Percentiles rank a stretch among this genome's conserved stretches.
phyloP scores from a whole-genome alignment of 2,888 invertebrate genomes.

The Drosophila dives region DNA sequence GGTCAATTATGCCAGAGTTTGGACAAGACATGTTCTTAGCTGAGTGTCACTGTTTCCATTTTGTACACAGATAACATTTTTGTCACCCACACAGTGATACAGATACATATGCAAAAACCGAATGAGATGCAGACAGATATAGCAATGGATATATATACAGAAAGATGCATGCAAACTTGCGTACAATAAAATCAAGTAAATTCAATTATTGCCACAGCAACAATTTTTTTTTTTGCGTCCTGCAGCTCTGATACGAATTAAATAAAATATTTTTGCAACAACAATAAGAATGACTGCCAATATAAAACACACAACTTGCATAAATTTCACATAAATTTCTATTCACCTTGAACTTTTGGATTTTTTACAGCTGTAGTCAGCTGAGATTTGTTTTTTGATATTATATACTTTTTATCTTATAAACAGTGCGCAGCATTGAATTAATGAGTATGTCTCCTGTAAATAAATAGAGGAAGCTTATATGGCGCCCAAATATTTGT shows the following conservation, averaged over 20 bases:
- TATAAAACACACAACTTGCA: conserved; percentile 39
- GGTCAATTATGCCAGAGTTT: conserved; percentile 50
- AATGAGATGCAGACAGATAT: background rate
- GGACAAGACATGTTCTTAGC: conserved; percentile 24
- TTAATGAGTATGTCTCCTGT: conserved; percentile 10
- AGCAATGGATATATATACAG: conserved; percentile 1
- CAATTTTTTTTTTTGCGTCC: conserved; percentile 22
- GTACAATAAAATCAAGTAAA: conserved; percentile 70
- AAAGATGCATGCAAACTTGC: conserved; percentile 16
- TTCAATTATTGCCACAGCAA: conserved; percentile 60
- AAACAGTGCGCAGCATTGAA: background rate
- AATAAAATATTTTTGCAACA: conserved; percentile 11
- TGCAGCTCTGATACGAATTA: conserved; percentile 15
- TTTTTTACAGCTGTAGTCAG: conserved; percentile 2
- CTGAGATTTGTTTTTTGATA: background rate
- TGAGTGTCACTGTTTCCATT: conserved; percentile 24
- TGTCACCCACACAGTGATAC: conserved; percentile 32
- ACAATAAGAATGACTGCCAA: conserved; percentile 7
- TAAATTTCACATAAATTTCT: conserved; percentile 24
- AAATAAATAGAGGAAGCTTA: conserved; percentile 14
- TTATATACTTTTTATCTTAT: conserved; percentile 48
- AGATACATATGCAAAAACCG: background rate
- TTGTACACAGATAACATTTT: conserved; percentile 9
- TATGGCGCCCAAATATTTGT: conserved; percentile 26
- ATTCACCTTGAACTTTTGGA: conserved; percentile 38